Evolutionary conservation across 2,888 invertebrate genomes (phyloP), one percentile per base, ranked within the genome.

Genomic region (Nymphalis urticae): DNA sequence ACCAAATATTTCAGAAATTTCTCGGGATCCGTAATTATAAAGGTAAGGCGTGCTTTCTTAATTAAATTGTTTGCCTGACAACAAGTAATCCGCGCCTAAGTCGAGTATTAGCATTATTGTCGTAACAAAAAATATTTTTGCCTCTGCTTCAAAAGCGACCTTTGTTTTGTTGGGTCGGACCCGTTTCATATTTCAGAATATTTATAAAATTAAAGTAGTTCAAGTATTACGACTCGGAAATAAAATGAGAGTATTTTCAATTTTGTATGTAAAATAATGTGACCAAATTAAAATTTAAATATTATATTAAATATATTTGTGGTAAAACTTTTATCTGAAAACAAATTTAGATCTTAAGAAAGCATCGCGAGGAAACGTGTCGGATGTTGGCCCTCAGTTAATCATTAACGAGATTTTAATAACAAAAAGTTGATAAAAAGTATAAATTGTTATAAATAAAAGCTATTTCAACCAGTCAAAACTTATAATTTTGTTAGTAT

Each of bases 51-150:
- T 67, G 54, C 48, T 70, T 68, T 68, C 64, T 68, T 73, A 70
- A 73, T 73, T 70, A 65, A 73, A 73, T 72, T 69, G 62, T 59
- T 68, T 64, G 67, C 62, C 63, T 69, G 56, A 62, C 56, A 67
- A 62, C 61, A 53, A 70, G 62, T 71, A 70, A 72, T 68, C 66
- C 65, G 48, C 24, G 53, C 62, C 21, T 62, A 64, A 68, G 65
- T 65, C 65, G 53, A 71, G 63, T 69, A 64, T 70, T 68, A 70
- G 53, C 51, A 64, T 68, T 62, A 70, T 64, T 64, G 54, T 48
- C 60, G 64, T 64, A 19, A 48, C 62, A 36, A 64, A 70, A 21
- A 70, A 62, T 68, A 68, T 68, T 64, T 65, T 65, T 60, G 19
- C 27, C 51, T 27, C 42, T 42, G 42, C 50, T 36, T 65, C 24